Evolutionary conservation across 2,888 invertebrate species (phyloP), one percentile per base, ranked within the genome.

Genomic region (Drosophila phalerata): DNA sequence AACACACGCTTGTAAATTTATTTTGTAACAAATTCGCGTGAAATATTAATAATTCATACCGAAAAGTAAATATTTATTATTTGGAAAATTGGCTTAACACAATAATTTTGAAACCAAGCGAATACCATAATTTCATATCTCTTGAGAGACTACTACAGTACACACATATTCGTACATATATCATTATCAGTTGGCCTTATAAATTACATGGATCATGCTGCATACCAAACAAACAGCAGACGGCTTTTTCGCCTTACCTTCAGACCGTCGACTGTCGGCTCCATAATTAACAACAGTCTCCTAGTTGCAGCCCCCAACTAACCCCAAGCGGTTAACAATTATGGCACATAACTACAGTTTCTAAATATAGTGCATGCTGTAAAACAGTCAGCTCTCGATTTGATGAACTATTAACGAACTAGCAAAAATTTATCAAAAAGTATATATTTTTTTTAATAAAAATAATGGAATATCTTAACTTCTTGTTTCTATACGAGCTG

Each of bases 191-290:
- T 53, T 66, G 38, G 56, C 58, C 76, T 79, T 75, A 60, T 32
- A 63, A 77, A 77, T 77, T 75, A 70, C 79, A 69, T 75, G 65
- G 51, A 75, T 66, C 76, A 66, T 62, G 75, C 68, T 60, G 72
- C 73, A 77, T 77, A 53, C 72, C 77, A 69, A 75, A 71, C 61
- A 40, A 61, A 75, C 48, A 56, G 69, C 60, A 40, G 63, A 74
- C 51, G 42, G 30, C 34, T 32, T 19, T 47, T 57, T 37, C 17
- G 17, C 40, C 40, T 28, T 3, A 34, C 45, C 47, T 30, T 38
- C 34, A 48, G 61, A 62, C 52, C 19, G 37, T 19, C 19, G 17
- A 56, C 43, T 34, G 8, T 22, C 58, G 28, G 38, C 70, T 34
- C 76, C 56, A 63, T 70, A 76, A 79, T 76, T 76, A 76, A 69